Percentiles rank a stretch among this genome's conserved stretches.
These are phyloP conservation scores for Cirrhinus molitorella DNA, from an alignment of 2,797 vertebrate genomes.

Conservation along the genomic window DNA sequence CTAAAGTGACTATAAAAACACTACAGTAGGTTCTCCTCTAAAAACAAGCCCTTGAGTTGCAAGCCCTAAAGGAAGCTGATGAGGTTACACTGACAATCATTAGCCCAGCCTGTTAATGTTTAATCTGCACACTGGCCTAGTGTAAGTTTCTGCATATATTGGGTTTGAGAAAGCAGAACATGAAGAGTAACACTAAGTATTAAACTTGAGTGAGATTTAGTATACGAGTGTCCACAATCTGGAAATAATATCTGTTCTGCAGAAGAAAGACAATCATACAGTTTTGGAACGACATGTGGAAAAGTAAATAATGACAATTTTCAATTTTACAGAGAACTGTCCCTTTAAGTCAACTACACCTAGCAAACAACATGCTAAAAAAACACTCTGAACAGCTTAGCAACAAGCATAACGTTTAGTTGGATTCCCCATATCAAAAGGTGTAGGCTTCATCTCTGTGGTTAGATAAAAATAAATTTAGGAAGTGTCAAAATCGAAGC, in stretches of 20 bases:
- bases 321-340: neutral
- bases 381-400: neutral
- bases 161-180: conserved; percentile 59
- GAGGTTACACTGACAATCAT: conserved; percentile 78
- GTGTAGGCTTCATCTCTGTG: neutral
- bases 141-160: conserved; percentile 67
- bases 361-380: neutral
- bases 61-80: neutral
- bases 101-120: conserved; percentile 79
- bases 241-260: too few species aligned
- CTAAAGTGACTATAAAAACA: neutral
- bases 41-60: neutral
- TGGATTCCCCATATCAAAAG: neutral
- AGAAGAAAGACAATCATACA: neutral
- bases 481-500: conserved; percentile 8
- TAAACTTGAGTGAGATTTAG: neutral
- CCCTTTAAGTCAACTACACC: neutral
- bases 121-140: conserved; percentile 66
- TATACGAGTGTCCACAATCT: too few species aligned
- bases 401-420: neutral
- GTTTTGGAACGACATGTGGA: neutral
- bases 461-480: neutral
- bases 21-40: neutral
- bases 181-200: neutral
- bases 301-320: neutral